A percentile compares a stretch with the other conserved stretches of the same genome.
These are phyloP conservation scores for Steinernema khuongi DNA, from an alignment of 1,140 invertebrate species.

Conservation along the genomic window DNA sequence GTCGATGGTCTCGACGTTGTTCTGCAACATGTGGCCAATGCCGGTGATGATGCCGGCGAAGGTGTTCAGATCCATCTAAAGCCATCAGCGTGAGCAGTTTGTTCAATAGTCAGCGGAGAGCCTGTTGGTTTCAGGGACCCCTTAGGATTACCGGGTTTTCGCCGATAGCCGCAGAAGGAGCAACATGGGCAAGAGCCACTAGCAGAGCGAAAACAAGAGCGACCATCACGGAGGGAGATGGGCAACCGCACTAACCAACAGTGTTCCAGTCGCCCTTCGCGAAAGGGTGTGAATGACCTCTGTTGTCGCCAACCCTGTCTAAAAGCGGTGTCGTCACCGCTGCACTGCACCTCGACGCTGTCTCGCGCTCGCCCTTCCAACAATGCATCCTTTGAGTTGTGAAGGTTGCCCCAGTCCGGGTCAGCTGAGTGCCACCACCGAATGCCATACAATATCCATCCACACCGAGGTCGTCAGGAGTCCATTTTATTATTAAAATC, in stretches of 20 bases:
- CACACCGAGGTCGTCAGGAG: background rate
- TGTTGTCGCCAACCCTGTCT: slow-evolving; percentile 3
- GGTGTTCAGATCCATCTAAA: slow-evolving; percentile 58
- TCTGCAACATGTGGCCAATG: slow-evolving; percentile 57
- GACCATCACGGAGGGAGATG: slow-evolving; percentile 10
- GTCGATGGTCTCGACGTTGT: slow-evolving; percentile 54
- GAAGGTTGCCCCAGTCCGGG: background rate
- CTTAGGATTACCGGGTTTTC: slow-evolving; percentile 50
- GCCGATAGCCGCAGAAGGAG: slow-evolving; percentile 38
- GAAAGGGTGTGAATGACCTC: slow-evolving; percentile 4
- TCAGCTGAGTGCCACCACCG: background rate
- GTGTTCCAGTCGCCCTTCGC: slow-evolving; percentile 12
- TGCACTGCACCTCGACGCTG: background rate
- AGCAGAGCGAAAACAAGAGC: slow-evolving; percentile 18
- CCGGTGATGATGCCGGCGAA: slow-evolving; percentile 54
- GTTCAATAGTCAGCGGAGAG: background rate
- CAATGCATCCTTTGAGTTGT: slow-evolving; percentile 7
- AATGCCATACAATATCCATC: background rate
- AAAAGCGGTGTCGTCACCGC: slow-evolving; percentile 8
- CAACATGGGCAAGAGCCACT: slow-evolving; percentile 18
- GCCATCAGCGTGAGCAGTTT: background rate
- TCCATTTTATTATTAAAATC: background rate
- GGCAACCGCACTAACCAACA: slow-evolving; percentile 14
- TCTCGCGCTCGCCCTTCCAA: background rate
- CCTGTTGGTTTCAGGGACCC: background rate